These are phyloP conservation scores for Caenorhabditis doughertyi DNA, from an alignment of 2,888 invertebrate genomes.

Conservation along the genomic window DNA sequence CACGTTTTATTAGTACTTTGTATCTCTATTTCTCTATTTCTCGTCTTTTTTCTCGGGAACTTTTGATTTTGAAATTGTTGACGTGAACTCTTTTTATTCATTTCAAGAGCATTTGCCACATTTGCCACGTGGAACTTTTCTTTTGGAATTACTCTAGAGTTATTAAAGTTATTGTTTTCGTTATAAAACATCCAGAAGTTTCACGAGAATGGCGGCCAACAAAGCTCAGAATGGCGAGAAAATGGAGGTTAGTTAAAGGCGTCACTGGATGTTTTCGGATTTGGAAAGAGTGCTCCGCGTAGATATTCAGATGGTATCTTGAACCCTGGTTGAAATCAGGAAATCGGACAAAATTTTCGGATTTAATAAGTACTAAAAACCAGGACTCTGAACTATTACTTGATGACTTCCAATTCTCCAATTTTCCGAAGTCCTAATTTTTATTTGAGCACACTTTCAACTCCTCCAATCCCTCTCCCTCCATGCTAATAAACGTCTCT, in stretches of 20 bases:
- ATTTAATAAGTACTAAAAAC: no score
- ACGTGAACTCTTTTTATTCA: not conserved
- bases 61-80: not conserved
- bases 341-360: no score
- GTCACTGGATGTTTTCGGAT: not conserved
- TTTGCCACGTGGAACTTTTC: no score
- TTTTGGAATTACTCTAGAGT: not conserved
- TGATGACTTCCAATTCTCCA: no score
- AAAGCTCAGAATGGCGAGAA: constrained; percentile 15
- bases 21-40: constrained; percentile 6
- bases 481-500: no score
- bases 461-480: not conserved
- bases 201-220: not conserved
- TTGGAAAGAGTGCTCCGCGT: not conserved
- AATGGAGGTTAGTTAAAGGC: constrained; percentile 21
- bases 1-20: constrained; percentile 15
- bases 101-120: not conserved
- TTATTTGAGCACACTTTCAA: not conserved
- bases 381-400: no score
- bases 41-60: not conserved
- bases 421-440: no score
- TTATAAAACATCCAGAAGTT: not conserved
- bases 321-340: no score
- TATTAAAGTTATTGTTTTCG: not conserved
- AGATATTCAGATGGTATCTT: no score